Evolutionary conservation across 2,113 vertebrate species (phyloP).

Genomic region (Polyodon spathula): DNA sequence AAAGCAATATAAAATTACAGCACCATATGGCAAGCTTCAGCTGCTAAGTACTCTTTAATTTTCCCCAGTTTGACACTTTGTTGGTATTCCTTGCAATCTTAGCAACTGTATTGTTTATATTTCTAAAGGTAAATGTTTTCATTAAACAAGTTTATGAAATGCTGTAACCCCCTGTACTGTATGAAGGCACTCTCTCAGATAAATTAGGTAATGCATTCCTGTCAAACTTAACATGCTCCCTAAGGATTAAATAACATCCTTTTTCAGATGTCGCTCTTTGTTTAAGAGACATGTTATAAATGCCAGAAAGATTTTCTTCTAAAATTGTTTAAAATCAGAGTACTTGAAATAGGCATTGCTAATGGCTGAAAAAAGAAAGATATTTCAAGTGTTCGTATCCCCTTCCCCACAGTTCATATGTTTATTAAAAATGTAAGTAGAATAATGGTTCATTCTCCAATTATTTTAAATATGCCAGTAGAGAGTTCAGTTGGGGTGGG

Average conservation of each 20-base stretch:
- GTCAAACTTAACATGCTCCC: conserved; percentile 41
- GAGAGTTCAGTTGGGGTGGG: no score
- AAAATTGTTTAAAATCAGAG: conserved; percentile 39
- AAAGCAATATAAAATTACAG: conserved; percentile 21
- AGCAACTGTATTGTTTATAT: conserved; percentile 61
- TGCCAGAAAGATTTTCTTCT: conserved; percentile 24
- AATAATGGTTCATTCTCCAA: no score
- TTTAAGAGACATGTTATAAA: conserved; percentile 36
- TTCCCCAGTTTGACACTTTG: conserved; percentile 54
- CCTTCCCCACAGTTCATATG: no score
- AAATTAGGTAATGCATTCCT: conserved; percentile 39
- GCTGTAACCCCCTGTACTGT: conserved; percentile 50
- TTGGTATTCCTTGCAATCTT: conserved; percentile 60
- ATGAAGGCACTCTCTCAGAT: conserved; percentile 34
- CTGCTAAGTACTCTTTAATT: conserved; percentile 43
- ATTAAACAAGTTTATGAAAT: conserved; percentile 62
- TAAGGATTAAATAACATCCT: conserved; percentile 42
- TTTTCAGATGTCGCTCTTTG: conserved; percentile 29
- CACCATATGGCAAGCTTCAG: conserved; percentile 64
- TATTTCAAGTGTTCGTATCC: no score
- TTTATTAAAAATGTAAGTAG: no score
- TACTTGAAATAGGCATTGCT: conserved; percentile 32
- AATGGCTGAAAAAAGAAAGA: conserved; percentile 7
- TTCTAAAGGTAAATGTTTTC: conserved; percentile 66
- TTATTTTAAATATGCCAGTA: no score